These are phyloP conservation scores for Frieseomelitta varia DNA, from an alignment of 1,140 invertebrate genomes.

Conservation along the genomic window DNA sequence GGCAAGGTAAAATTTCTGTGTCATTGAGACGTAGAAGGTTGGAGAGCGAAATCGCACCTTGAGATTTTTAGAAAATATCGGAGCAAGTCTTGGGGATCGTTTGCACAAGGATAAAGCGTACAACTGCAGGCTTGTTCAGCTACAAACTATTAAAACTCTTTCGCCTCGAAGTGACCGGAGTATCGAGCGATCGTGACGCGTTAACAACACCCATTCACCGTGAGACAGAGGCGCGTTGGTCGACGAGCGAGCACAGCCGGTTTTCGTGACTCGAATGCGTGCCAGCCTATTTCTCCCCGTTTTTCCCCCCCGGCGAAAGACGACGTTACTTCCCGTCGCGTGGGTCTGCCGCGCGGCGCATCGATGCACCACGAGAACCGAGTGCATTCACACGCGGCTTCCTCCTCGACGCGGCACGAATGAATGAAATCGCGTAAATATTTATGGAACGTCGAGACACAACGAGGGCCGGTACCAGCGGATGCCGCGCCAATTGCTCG, in stretches of 20 bases:
- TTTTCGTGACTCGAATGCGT: constrained; percentile 47
- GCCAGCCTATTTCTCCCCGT: constrained; percentile 33
- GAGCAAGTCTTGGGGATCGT: background rate
- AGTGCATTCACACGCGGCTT: constrained; percentile 58
- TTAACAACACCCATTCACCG: constrained; percentile 19
- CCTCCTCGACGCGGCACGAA: constrained; percentile 65
- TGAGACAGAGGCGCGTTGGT: background rate
- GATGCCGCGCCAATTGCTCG: constrained; percentile 65
- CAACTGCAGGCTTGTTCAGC: too few species aligned
- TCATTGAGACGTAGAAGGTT: too few species aligned
- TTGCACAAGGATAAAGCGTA: background rate
- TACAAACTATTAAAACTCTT: background rate
- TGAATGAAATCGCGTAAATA: constrained; percentile 75
- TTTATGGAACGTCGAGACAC: constrained; percentile 70
- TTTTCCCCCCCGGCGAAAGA: constrained; percentile 30
- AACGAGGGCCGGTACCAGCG: constrained; percentile 51
- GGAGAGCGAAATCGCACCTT: too few species aligned
- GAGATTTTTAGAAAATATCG: background rate
- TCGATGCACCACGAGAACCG: constrained; percentile 48
- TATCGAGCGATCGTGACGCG: background rate
- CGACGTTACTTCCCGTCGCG: constrained; percentile 65
- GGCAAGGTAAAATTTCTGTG: too few species aligned
- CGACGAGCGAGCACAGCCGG: constrained; percentile 5
- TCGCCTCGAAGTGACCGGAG: background rate
- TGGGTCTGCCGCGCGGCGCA: constrained; percentile 53